Evolutionary conservation across 2,888 invertebrate species (phyloP), one percentile per base, ranked within the genome.

Genomic region (Ypsolopha sequella): DNA sequence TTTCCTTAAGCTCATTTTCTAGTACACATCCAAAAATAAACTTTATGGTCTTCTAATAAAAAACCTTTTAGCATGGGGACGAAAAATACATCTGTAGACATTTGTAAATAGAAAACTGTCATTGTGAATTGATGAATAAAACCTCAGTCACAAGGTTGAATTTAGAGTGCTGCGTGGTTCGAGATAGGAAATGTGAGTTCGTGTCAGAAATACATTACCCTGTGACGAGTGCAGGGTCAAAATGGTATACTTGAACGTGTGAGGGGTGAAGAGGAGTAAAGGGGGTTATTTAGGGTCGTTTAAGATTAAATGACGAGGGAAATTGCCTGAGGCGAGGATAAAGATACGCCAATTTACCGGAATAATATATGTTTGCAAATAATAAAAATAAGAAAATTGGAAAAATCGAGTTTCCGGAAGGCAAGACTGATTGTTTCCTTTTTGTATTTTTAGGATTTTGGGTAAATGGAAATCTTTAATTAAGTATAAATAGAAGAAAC

Each of bases 1-100:
- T 61, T 61, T 62, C 60, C 52, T 60, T 35, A 55, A 57, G 49
- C 53, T 51, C 54, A 48, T 47, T 38, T 54, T n/a, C 13, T 9
- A 8, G 14, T n/a, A 2, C 52, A 2, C 52, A 52, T 6, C 9
- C 10, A 9, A 51, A 51, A 38, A 10, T 11, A 36, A 8, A 34
- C 44, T 11, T 36, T 45, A 51, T 14, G 7, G 2, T 8, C 36
- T 13, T 7, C 35, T 8, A 9, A 13, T 14, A 47, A 14, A 36
- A 36, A 8, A 11, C 36, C n/a, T 14, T 47, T 36, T 36, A 36
- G 33, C 36, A 7, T 36, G 36, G 7, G 36, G 7, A 11, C 36
- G 36, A 9, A 13, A 47, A 36, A 36, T 36, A 36, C 47, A 47
- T 47, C 36, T 47, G 47, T 36, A 36, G 36, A 35, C 35, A 24